Evolutionary conservation across 2,888 invertebrate genomes (phyloP).

Genomic region (Drosophila robusta): DNA sequence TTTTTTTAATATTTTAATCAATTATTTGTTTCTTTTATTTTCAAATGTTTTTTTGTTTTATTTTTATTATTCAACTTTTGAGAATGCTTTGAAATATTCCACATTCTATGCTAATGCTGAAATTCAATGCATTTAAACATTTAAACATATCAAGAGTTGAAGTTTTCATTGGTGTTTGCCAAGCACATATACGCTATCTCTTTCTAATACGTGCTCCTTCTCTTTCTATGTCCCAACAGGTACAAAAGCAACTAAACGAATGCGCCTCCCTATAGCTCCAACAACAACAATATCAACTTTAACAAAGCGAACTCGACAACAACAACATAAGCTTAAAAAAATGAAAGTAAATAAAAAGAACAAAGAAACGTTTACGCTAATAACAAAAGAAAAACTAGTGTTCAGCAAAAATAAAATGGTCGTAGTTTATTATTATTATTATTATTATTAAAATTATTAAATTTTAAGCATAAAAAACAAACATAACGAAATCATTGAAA

Average conservation of each 20-base stretch:
- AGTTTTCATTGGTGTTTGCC: not conserved
- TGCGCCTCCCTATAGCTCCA: conserved; percentile 9
- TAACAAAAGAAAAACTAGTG: conserved; percentile 38
- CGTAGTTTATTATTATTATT: conserved; percentile 61
- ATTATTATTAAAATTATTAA: conserved; percentile 62
- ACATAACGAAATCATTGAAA: conserved; percentile 30
- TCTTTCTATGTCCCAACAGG: conserved; percentile 40
- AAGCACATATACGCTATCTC: conserved; percentile 17
- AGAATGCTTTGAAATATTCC: not conserved
- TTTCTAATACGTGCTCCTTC: conserved; percentile 42
- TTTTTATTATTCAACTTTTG: conserved; percentile 15
- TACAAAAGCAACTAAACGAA: conserved; percentile 58
- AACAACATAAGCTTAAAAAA: conserved; percentile 24
- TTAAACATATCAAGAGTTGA: conserved; percentile 25
- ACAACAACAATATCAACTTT: conserved; percentile 16
- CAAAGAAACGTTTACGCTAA: conserved; percentile 18
- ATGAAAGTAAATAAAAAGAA: conserved; percentile 10
- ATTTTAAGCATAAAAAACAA: conserved; percentile 55
- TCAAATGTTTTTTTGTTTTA: not conserved
- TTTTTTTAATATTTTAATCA: conserved; percentile 13
- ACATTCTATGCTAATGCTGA: not conserved
- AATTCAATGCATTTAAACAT: not conserved
- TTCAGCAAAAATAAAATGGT: conserved; percentile 52
- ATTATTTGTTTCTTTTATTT: conserved; percentile 4
- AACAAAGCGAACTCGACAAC: conserved; percentile 22